A percentile compares a stretch with the other conserved stretches of the same genome.
Conservation (phyloP, 1,140 invertebrate genomes). For the Drosophila ironensis region DNA sequence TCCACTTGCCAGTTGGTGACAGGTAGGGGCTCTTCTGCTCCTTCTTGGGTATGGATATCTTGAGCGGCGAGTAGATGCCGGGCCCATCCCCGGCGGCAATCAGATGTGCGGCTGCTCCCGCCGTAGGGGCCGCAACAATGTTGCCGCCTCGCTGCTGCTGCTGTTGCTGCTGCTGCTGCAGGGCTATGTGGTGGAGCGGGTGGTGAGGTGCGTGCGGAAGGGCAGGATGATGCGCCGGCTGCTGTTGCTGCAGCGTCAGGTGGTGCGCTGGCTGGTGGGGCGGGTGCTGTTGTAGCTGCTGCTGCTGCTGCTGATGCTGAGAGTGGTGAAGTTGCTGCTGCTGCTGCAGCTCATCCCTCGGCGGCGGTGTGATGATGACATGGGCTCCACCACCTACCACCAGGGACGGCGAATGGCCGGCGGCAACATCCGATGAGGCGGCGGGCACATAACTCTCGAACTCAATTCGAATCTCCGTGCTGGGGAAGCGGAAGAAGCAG, state of each 20-base stretch:
- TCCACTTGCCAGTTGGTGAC: conserved; percentile 84
- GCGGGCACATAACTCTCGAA: conserved; percentile 92
- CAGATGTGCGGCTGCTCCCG: conserved; percentile 41
- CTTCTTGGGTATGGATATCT: conserved; percentile 82
- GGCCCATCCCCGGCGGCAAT: conserved; percentile 45
- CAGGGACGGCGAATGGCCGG: conserved; percentile 32
- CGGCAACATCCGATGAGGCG: conserved; percentile 24
- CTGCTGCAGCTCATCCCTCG: conserved; percentile 56
- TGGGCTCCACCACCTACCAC: conserved; percentile 38
- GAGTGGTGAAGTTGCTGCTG: conserved; percentile 36
- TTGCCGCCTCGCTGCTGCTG: conserved; percentile 79
- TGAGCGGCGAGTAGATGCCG: conserved; percentile 79
- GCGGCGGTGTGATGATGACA: conserved; percentile 64
- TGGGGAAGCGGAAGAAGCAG: conserved; percentile 97
- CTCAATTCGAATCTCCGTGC: conserved; percentile 96
- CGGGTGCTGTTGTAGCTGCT: conserved; percentile 34
- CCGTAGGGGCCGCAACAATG: conserved; percentile 31
- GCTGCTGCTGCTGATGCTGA: conserved; percentile 33
- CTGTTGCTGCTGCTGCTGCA: conserved; percentile 62
- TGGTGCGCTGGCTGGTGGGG: conserved; percentile 58
- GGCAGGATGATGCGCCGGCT: conserved; percentile 50
- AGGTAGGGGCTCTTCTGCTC: conserved; percentile 92
- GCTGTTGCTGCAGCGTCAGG: conserved; percentile 48
- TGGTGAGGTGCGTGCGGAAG: conserved; percentile 56
- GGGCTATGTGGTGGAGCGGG: conserved; percentile 66